A percentile compares a stretch with the other conserved stretches of the same genome.
Evolutionary conservation across 1,140 invertebrate genomes (phyloP).

Genomic region (Eufriesea mexicana): DNA sequence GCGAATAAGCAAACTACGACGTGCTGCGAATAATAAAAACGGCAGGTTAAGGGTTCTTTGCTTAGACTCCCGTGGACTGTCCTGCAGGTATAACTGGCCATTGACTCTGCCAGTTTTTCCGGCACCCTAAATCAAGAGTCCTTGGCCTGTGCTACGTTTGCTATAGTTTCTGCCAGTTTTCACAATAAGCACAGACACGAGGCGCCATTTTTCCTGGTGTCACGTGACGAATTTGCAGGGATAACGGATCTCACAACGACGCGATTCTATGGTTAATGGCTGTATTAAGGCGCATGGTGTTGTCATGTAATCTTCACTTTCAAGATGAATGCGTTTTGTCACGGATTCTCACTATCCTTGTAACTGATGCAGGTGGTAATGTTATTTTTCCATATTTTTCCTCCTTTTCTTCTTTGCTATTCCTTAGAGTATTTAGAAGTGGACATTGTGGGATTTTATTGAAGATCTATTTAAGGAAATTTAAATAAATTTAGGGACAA

Average conservation of each 20-base stretch:
- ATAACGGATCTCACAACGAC: not conserved
- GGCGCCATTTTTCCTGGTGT: not conserved
- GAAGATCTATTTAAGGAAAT: too few relatives aligned
- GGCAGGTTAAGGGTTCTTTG: constrained; percentile 60
- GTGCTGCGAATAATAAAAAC: constrained; percentile 63
- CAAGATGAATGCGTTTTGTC: too few relatives aligned
- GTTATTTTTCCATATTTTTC: too few relatives aligned
- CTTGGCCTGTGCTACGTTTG: not conserved
- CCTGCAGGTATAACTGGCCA: constrained; percentile 13
- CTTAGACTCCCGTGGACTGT: not conserved
- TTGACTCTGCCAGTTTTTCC: not conserved
- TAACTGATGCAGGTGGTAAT: too few relatives aligned
- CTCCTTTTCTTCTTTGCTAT: too few relatives aligned
- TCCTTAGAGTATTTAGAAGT: too few relatives aligned
- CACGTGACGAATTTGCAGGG: too few relatives aligned
- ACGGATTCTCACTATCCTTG: too few relatives aligned
- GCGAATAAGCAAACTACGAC: constrained; percentile 42
- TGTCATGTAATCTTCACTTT: too few relatives aligned
- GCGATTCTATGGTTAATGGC: not conserved
- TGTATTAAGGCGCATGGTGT: not conserved
- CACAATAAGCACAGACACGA: not conserved
- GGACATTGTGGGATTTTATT: too few relatives aligned
- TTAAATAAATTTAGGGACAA: too few relatives aligned
- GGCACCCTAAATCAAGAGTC: constrained; percentile 19
- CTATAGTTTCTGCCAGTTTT: too few relatives aligned